Percentiles rank a stretch among this genome's conserved stretches.
Conservation (phyloP, 2,888 invertebrate species). For the Monoplex corrugatus region DNA sequence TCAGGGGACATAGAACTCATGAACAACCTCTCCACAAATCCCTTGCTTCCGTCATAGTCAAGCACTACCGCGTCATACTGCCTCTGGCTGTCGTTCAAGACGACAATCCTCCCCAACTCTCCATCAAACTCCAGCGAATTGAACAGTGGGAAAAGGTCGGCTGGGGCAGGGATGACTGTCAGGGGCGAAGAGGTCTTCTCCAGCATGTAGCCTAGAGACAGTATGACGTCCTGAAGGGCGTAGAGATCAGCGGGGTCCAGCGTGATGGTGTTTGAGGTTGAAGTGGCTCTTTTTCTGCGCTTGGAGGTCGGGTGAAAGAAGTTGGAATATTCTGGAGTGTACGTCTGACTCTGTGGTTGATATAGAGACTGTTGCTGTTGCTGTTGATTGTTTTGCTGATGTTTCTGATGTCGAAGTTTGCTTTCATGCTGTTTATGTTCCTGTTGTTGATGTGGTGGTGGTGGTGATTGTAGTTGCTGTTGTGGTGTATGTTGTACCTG, state of each 20-base stretch:
- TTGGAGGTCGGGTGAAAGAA: neutral
- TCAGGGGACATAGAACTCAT: constrained; percentile 30
- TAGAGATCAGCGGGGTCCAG: neutral
- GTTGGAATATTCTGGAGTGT: neutral
- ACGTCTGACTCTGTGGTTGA: neutral
- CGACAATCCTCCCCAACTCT: neutral
- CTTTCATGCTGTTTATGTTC: neutral
- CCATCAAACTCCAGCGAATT: constrained; percentile 4
- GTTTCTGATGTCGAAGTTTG: neutral
- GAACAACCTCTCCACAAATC: constrained; percentile 32
- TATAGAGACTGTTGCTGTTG: neutral
- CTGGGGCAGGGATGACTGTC: neutral
- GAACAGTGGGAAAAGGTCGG: neutral
- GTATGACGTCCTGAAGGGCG: constrained; percentile 27
- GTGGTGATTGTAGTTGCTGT: too few relatives aligned
- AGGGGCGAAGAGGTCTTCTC: neutral
- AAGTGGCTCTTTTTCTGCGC: neutral
- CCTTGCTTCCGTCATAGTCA: constrained; percentile 20
- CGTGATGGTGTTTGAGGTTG: neutral
- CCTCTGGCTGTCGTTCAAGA: neutral
- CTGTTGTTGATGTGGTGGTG: neutral
- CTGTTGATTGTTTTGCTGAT: neutral
- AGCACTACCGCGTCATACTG: constrained; percentile 22
- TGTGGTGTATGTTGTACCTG: too few relatives aligned
- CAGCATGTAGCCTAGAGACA: constrained; percentile 35